Conservation (phyloP, 2,888 invertebrate genomes). For the Ichneumon xanthorius region DNA sequence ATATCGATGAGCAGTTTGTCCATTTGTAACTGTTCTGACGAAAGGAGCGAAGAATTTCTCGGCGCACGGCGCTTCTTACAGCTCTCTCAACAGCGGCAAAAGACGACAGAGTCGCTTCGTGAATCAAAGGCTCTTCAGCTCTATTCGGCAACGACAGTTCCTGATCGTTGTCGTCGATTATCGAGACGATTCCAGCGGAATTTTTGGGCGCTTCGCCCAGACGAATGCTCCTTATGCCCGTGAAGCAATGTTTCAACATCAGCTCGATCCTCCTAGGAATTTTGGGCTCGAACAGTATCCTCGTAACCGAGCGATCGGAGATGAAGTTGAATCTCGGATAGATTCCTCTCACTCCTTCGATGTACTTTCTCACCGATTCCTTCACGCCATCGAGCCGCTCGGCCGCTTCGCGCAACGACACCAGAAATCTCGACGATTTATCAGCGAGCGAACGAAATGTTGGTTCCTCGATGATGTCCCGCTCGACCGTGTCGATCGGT, state of each 20-base stretch:
- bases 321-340: slow-evolving; percentile 92
- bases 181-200: slow-evolving; percentile 86
- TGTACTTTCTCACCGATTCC: slow-evolving; percentile 87
- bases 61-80: not conserved
- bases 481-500: slow-evolving; percentile 84
- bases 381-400: slow-evolving; percentile 79
- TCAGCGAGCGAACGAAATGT: slow-evolving; percentile 76
- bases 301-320: slow-evolving; percentile 91
- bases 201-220: slow-evolving; percentile 84
- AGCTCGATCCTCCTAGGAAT: slow-evolving; percentile 88
- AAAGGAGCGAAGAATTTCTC: not conserved
- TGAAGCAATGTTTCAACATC: slow-evolving; percentile 90
- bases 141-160: slow-evolving; percentile 81
- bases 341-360: slow-evolving; percentile 88
- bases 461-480: slow-evolving; percentile 73
- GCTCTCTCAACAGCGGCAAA: not conserved
- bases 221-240: slow-evolving; percentile 87
- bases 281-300: slow-evolving; percentile 90
- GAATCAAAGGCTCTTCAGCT: not conserved
- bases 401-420: slow-evolving; percentile 67
- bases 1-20: slow-evolving; percentile 72
- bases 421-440: slow-evolving; percentile 2
- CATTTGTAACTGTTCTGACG: not conserved
- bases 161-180: slow-evolving; percentile 88
- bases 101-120: not conserved